These are phyloP conservation scores for Cotesia glomerata DNA, from an alignment of 1,140 invertebrate species.

Conservation along the genomic window DNA sequence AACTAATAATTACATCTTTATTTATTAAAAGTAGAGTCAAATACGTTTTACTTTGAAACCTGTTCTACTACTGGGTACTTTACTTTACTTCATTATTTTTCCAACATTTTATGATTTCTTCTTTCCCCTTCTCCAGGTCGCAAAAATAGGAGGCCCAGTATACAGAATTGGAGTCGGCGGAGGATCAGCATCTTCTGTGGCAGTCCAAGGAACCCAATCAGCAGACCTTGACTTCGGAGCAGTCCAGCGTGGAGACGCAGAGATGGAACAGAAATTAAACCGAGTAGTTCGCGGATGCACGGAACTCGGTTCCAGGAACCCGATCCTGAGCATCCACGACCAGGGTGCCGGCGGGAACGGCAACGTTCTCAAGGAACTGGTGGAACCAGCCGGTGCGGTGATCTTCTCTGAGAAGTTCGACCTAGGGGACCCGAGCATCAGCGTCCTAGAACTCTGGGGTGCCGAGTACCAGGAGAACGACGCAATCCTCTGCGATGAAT, in stretches of 20 bases:
- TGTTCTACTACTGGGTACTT: too few species aligned
- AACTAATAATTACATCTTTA: too few species aligned
- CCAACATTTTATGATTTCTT: too few species aligned
- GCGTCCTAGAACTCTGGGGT: constrained; percentile 93
- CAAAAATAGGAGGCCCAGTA: constrained; percentile 95
- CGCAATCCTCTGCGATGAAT: constrained; percentile 78
- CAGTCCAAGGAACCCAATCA: constrained; percentile 86
- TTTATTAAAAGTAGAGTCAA: too few species aligned
- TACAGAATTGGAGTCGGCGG: constrained; percentile 97
- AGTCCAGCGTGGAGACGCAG: constrained; percentile 96
- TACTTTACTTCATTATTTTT: too few species aligned
- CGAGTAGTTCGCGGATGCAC: constrained; percentile 90
- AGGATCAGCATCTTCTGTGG: constrained; percentile 94
- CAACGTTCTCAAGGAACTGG: constrained; percentile 97
- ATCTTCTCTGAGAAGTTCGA: constrained; percentile 89
- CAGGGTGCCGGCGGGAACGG: constrained; percentile 98
- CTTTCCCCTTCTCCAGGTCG: constrained; percentile 60
- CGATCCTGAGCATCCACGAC: constrained; percentile 93
- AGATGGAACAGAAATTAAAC: constrained; percentile 99
- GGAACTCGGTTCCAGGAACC: constrained; percentile 82
- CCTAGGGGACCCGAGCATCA: constrained; percentile 93
- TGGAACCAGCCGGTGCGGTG: constrained; percentile 90
- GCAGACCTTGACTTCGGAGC: constrained; percentile 92
- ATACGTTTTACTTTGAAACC: too few species aligned
- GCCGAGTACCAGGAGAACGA: constrained; percentile 98